Evolutionary conservation across 2,797 vertebrate species (phyloP).

Genomic region (Cirrhinus molitorella): DNA sequence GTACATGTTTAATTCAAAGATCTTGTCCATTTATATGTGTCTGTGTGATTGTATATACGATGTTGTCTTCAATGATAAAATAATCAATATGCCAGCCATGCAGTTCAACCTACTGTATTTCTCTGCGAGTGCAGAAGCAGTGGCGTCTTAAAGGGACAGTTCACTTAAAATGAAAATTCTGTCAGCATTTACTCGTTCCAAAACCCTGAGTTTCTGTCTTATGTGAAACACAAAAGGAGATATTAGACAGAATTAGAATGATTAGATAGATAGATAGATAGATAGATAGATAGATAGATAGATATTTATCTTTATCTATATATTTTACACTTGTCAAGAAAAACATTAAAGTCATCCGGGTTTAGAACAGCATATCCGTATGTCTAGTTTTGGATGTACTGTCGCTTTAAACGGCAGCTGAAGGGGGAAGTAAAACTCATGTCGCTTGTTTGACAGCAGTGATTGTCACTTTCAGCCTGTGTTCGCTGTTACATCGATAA

Average conservation of each 20-base stretch:
- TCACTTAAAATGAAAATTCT: not conserved
- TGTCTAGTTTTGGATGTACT: not conserved
- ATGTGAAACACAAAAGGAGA: no score
- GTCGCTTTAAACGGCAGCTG: slow-evolving; percentile 22
- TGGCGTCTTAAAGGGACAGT: slow-evolving; percentile 6
- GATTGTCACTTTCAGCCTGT: not conserved
- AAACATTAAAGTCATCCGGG: not conserved
- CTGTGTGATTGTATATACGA: not conserved
- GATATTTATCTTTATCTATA: no score
- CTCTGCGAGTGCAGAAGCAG: not conserved
- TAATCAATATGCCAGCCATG: not conserved
- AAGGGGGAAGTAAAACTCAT: slow-evolving; percentile 7
- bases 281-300: not conserved
- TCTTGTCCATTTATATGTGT: not conserved
- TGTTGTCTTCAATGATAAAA: not conserved
- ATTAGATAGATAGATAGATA: no score
- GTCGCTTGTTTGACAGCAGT: not conserved
- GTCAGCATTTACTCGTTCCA: not conserved
- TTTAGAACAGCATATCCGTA: not conserved
- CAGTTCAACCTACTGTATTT: not conserved
- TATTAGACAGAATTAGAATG: no score
- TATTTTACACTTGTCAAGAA: no score
- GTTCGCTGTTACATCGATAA: not conserved
- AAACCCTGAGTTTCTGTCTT: not conserved
- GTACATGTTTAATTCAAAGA: not conserved